Evolutionary conservation across 2,888 invertebrate genomes (phyloP).

Genomic region (Zhengitettix transpicula): DNA sequence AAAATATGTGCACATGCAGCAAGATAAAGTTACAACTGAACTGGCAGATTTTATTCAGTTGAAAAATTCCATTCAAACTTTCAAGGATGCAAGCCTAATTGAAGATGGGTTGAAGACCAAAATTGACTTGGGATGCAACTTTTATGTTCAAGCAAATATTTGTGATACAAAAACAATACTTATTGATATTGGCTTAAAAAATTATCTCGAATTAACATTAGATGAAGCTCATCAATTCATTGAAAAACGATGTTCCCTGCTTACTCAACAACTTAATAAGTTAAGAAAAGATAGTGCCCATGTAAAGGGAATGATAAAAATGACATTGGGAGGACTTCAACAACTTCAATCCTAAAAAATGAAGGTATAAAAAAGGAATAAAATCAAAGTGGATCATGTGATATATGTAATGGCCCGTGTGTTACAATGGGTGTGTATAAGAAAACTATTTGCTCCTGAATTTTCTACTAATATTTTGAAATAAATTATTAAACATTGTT

Average conservation of each 20-base stretch:
- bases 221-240: slow-evolving; percentile 55
- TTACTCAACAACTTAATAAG: slow-evolving; percentile 42
- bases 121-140: slow-evolving; percentile 69
- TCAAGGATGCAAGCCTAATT: slow-evolving; percentile 35
- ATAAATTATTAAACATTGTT: too few relatives aligned
- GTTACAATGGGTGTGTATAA: too few relatives aligned
- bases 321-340: slow-evolving; percentile 51
- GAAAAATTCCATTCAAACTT: slow-evolving; percentile 47
- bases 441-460: too few relatives aligned
- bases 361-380: too few relatives aligned
- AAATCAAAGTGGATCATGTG: too few relatives aligned
- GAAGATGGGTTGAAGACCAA: slow-evolving; percentile 44
- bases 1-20: slow-evolving; percentile 35
- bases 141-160: slow-evolving; percentile 63
- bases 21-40: slow-evolving; percentile 46
- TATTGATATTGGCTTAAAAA: slow-evolving; percentile 57
- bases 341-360: slow-evolving; percentile 31
- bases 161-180: slow-evolving; percentile 45
- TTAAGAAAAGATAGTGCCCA: slow-evolving; percentile 47
- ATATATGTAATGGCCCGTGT: too few relatives aligned
- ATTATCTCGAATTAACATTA: slow-evolving; percentile 53
- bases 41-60: slow-evolving; percentile 57
- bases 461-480: too few relatives aligned
- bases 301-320: slow-evolving; percentile 62
- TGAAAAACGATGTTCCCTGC: slow-evolving; percentile 45